These are phyloP conservation scores for Elymnias hypermnestra DNA, from an alignment of 1,140 invertebrate genomes.

Conservation along the genomic window DNA sequence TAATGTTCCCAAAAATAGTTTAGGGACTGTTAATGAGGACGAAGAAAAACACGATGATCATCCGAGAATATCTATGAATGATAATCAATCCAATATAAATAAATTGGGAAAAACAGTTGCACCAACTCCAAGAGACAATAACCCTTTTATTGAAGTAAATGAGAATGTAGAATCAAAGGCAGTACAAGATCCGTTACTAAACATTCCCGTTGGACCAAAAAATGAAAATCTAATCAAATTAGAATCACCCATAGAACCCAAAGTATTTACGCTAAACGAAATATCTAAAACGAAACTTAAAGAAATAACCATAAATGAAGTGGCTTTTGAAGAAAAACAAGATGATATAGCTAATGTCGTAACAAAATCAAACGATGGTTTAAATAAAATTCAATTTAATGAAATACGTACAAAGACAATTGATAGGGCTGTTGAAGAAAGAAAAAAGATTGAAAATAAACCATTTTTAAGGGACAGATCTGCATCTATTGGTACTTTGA, in stretches of 20 bases:
- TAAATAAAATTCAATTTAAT: conserved; percentile 30
- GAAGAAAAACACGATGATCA: conserved; percentile 57
- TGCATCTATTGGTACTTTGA: conserved; percentile 77
- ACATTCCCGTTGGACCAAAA: conserved; percentile 16
- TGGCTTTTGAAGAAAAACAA: not conserved
- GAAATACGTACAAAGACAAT: conserved; percentile 36
- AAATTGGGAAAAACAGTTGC: conserved; percentile 11
- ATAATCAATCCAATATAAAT: conserved; percentile 22
- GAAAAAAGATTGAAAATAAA: conserved; percentile 51
- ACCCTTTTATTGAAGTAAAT: conserved; percentile 22
- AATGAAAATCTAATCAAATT: too few species aligned
- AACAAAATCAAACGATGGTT: too few species aligned
- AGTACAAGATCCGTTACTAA: conserved; percentile 26
- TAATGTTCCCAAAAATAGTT: conserved; percentile 54
- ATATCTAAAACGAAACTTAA: too few species aligned
- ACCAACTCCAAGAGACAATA: conserved; percentile 14
- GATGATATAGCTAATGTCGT: not conserved
- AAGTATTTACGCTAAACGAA: not conserved
- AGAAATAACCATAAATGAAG: too few species aligned
- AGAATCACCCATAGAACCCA: not conserved
- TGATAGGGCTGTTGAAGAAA: conserved; percentile 10
- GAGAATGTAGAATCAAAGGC: conserved; percentile 10
- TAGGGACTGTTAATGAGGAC: conserved; percentile 63
- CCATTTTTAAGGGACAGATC: conserved; percentile 74
- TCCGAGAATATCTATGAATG: not conserved